A percentile compares a stretch with the other conserved stretches of the same genome.
Evolutionary conservation across 2,113 vertebrate genomes (phyloP).

Genomic region (Suncus etruscus): DNA sequence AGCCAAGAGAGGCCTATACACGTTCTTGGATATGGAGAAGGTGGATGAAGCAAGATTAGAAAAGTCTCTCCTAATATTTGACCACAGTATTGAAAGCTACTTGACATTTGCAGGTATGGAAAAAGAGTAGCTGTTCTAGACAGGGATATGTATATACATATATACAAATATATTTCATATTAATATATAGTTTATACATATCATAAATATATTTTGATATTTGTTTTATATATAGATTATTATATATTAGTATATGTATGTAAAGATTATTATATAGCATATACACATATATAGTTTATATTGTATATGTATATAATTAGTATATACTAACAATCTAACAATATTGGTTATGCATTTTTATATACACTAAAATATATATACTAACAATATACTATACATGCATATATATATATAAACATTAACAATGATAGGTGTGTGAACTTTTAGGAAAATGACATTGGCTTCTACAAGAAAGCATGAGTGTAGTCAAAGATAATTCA

Average conservation of each 20-base stretch:
- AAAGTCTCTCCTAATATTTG: slow-evolving; percentile 27
- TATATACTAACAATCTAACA: too few species aligned
- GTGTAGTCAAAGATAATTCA: neutral
- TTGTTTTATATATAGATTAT: too few species aligned
- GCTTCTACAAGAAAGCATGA: neutral
- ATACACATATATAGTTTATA: too few species aligned
- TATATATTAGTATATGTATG: too few species aligned
- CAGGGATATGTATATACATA: neutral
- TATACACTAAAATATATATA: too few species aligned
- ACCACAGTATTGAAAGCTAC: slow-evolving; percentile 27
- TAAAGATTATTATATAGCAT: too few species aligned
- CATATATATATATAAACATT: neutral
- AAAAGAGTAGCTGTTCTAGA: neutral
- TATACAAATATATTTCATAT: too few species aligned
- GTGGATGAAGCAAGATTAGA: neutral
- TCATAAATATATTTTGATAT: too few species aligned
- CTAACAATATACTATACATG: too few species aligned
- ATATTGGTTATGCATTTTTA: too few species aligned
- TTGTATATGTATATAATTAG: too few species aligned
- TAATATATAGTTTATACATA: too few species aligned
- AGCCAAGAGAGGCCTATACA: slow-evolving; percentile 11
- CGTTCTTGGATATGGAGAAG: neutral
- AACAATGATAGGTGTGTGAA: neutral
- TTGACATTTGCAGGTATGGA: neutral
- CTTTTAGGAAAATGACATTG: neutral